A percentile compares a stretch with the other conserved stretches of the same genome.
Evolutionary conservation across 2,888 invertebrate species (phyloP).

Genomic region (Apotomis capreana): DNA sequence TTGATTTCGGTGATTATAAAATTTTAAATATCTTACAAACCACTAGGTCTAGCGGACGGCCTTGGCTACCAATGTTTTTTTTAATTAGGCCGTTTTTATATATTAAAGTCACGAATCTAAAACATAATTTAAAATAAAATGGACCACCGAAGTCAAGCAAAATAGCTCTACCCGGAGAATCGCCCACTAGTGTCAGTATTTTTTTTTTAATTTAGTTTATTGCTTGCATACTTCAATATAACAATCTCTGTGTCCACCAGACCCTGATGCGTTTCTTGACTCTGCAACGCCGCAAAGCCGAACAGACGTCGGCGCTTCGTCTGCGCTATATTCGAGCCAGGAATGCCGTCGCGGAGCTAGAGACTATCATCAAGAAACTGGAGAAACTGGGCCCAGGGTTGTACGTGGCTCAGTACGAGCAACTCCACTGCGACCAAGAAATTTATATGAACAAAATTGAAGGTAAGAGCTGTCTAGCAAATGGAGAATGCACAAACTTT

Average conservation of each 20-base stretch:
- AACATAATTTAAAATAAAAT: no score
- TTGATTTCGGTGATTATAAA: no score
- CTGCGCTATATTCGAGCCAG: conserved; percentile 71
- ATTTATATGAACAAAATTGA: conserved; percentile 74
- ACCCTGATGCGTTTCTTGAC: conserved; percentile 69
- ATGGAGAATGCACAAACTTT: background rate
- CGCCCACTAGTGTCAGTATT: no score
- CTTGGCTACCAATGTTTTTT: no score
- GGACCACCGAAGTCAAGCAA: no score
- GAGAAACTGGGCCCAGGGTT: conserved; percentile 75
- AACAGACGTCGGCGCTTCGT: conserved; percentile 68
- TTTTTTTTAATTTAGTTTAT: no score
- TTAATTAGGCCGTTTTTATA: no score
- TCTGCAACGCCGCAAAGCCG: conserved; percentile 69
- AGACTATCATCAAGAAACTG: conserved; percentile 65
- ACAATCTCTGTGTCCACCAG: conserved; percentile 48
- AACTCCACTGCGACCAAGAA: conserved; percentile 71
- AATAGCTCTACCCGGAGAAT: no score
- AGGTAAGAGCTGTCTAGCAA: conserved; percentile 55
- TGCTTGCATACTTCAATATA: background rate
- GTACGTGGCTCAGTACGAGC: conserved; percentile 75
- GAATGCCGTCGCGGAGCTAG: conserved; percentile 72
- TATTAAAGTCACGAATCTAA: no score
- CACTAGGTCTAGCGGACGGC: no score
- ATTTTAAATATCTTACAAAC: no score